A percentile compares a stretch with the other conserved stretches of the same genome.
Conservation (phyloP, 2,797 vertebrate species). For the Scomberomorus guttatus region DNA sequence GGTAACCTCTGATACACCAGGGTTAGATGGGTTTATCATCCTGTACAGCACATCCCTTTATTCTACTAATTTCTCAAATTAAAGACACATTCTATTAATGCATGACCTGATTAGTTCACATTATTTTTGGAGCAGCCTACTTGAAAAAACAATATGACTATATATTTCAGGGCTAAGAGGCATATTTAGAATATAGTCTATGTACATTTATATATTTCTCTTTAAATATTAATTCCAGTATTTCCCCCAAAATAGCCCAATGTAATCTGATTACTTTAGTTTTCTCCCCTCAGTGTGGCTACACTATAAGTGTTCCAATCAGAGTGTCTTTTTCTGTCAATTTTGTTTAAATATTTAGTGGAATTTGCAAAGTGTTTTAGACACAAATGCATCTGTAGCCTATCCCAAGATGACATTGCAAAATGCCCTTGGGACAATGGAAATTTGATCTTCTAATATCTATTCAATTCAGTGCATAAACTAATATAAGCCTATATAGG, state of each 20-base stretch:
- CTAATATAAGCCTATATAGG: neutral
- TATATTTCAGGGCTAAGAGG: conserved; percentile 5
- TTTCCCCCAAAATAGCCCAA: neutral
- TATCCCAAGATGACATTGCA: too few species aligned
- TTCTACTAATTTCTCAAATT: conserved; percentile 7
- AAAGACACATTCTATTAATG: conserved; percentile 24
- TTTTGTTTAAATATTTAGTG: neutral
- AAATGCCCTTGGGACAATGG: neutral
- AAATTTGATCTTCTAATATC: neutral
- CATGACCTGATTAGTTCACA: conserved; percentile 41
- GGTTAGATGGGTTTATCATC: conserved; percentile 5
- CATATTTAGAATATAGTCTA: neutral
- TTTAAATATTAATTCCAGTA: neutral
- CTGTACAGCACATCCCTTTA: conserved; percentile 5
- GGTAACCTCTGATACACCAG: neutral
- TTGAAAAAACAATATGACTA: conserved; percentile 20
- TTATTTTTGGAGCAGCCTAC: conserved; percentile 43
- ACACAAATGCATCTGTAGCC: too few species aligned
- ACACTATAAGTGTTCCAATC: neutral
- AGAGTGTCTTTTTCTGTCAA: neutral
- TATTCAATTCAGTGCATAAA: neutral
- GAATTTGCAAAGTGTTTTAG: too few species aligned
- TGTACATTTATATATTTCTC: neutral
- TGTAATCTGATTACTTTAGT: conserved; percentile 21
- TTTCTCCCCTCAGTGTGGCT: neutral